Percentiles rank a stretch among this genome's conserved stretches.
These are phyloP conservation scores for Melanotaenia boesemani DNA, from an alignment of 2,797 vertebrate genomes.

Conservation along the genomic window DNA sequence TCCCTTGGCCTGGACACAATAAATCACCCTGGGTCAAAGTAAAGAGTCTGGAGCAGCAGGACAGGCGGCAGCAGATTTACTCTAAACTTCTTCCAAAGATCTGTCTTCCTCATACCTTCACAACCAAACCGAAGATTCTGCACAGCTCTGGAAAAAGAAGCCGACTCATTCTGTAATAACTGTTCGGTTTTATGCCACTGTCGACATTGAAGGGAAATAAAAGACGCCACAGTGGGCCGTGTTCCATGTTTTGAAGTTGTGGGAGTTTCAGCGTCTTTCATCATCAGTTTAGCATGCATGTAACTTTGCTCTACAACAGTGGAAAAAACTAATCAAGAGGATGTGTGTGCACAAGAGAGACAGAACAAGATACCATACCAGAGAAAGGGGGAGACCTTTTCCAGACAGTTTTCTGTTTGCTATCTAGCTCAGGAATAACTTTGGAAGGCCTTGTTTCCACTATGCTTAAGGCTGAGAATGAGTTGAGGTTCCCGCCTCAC, in stretches of 20 bases:
- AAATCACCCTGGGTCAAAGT: constrained; percentile 73
- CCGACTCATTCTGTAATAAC: constrained; percentile 14
- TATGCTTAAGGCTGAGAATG: constrained; percentile 54
- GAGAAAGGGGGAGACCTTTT: constrained; percentile 29
- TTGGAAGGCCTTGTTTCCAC: constrained; percentile 61
- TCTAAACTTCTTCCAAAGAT: constrained; percentile 35
- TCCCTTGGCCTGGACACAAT: constrained; percentile 64
- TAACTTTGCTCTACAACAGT: constrained; percentile 69
- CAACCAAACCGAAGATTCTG: constrained; percentile 20
- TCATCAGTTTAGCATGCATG: constrained; percentile 73
- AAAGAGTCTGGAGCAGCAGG: constrained; percentile 69
- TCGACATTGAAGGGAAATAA: constrained; percentile 42
- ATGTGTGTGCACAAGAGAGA: constrained; percentile 21
- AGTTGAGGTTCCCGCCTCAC: constrained; percentile 61
- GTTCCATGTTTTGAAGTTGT: constrained; percentile 55
- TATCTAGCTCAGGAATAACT: constrained; percentile 76
- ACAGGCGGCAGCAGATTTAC: constrained; percentile 38
- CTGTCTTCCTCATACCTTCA: constrained; percentile 10
- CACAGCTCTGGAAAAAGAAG: constrained; percentile 11
- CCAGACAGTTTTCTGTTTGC: constrained; percentile 52
- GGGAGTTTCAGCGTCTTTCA: constrained; percentile 77
- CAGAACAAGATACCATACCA: constrained; percentile 27
- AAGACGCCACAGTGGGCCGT: constrained; percentile 42
- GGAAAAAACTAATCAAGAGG: constrained; percentile 75
- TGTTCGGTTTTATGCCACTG: constrained; percentile 44